Evolutionary conservation across 2,888 invertebrate species (phyloP).

Genomic region (Drosophila setosimentum): DNA sequence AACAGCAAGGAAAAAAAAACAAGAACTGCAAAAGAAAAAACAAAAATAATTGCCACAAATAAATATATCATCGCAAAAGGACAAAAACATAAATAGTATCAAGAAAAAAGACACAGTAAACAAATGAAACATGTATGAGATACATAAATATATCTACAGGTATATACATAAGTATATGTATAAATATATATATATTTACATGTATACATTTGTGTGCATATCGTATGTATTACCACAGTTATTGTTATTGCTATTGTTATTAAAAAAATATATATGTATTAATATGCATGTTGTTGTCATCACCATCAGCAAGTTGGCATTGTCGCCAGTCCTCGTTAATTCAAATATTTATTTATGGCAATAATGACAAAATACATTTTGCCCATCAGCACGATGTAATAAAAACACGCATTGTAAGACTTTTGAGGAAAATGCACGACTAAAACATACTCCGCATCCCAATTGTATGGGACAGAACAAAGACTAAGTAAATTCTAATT

Average conservation of each 20-base stretch:
- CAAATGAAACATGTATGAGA: constrained; percentile 54
- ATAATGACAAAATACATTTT: constrained; percentile 77
- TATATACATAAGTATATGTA: constrained; percentile 18
- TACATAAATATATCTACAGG: constrained; percentile 7
- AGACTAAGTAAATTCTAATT: no score
- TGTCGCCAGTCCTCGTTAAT: constrained; percentile 75
- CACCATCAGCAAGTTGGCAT: constrained; percentile 62
- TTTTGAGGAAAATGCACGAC: not conserved
- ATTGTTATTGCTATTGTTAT: constrained; percentile 45
- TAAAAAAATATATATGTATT: constrained; percentile 2
- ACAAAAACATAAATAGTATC: constrained; percentile 16
- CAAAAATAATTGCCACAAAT: constrained; percentile 53
- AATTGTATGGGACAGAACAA: not conserved
- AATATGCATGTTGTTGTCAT: constrained; percentile 36
- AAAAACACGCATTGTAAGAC: constrained; percentile 1
- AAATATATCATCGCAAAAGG: constrained; percentile 16
- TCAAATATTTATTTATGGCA: constrained; percentile 76
- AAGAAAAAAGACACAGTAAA: constrained; percentile 30
- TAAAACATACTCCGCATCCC: not conserved
- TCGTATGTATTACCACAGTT: constrained; percentile 37
- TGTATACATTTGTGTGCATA: not conserved
- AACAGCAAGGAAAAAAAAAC: constrained; percentile 9
- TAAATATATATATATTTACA: not conserved
- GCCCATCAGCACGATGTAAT: constrained; percentile 64
- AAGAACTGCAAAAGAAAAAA: constrained; percentile 24